Conservation (phyloP, 2,888 invertebrate genomes). For the Lysandra coridon region DNA sequence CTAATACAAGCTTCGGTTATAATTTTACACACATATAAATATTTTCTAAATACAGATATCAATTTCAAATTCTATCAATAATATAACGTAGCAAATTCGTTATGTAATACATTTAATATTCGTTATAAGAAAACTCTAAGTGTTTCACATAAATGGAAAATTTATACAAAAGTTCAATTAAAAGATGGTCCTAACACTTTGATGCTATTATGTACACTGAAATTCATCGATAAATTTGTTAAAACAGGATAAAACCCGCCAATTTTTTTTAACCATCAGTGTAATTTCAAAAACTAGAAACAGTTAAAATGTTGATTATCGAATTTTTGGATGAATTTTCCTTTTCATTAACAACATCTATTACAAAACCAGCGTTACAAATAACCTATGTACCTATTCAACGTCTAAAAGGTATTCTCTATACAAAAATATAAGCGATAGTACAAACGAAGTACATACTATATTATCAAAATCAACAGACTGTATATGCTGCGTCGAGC, state of each 20-base stretch:
- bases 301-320: neutral
- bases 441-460: slow-evolving; percentile 52
- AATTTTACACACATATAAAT: slow-evolving; percentile 29
- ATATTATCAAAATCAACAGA: slow-evolving; percentile 57
- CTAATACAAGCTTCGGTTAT: slow-evolving; percentile 27
- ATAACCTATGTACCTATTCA: slow-evolving; percentile 55
- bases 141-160: slow-evolving; percentile 23
- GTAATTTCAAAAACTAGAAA: neutral
- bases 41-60: slow-evolving; percentile 22
- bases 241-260: neutral
- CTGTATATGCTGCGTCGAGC: slow-evolving; percentile 46
- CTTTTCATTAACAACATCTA: slow-evolving; percentile 29
- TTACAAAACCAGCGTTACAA: slow-evolving; percentile 39
- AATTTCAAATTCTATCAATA: slow-evolving; percentile 24
- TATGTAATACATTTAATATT: slow-evolving; percentile 26
- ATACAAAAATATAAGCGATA: slow-evolving; percentile 51
- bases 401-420: slow-evolving; percentile 54
- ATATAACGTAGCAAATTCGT: slow-evolving; percentile 31
- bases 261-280: neutral
- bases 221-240: neutral
- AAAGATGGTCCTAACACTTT: slow-evolving; percentile 11
- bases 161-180: slow-evolving; percentile 29
- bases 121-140: slow-evolving; percentile 26
- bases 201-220: slow-evolving; percentile 12
- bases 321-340: slow-evolving; percentile 26